Percentiles rank a stretch among this genome's conserved stretches.
Evolutionary conservation across 2,888 invertebrate species (phyloP).

Genomic region (Ochropacha duplaris): DNA sequence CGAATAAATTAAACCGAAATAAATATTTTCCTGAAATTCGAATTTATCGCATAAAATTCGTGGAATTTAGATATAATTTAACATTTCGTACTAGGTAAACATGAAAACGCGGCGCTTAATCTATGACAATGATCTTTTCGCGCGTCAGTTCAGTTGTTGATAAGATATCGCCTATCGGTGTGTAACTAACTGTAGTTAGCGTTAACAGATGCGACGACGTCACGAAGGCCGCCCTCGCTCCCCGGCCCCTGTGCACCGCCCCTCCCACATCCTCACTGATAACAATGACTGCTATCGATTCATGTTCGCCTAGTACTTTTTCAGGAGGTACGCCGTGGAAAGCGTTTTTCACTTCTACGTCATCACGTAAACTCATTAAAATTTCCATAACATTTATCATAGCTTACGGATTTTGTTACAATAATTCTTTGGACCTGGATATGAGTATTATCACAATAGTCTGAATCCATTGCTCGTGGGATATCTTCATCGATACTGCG

Average conservation of each 20-base stretch:
- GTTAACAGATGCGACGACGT: conserved; percentile 59
- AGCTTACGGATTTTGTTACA: conserved; percentile 12
- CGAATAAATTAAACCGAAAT: not conserved
- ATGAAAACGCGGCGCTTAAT: conserved; percentile 38
- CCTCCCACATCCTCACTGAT: conserved; percentile 55
- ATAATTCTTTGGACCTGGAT: conserved; percentile 20
- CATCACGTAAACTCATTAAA: conserved; percentile 16
- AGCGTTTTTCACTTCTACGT: conserved; percentile 60
- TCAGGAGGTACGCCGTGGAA: conserved; percentile 63
- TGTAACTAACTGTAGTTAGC: conserved; percentile 51
- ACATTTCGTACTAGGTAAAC: conserved; percentile 53
- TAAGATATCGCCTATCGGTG: conserved; percentile 54
- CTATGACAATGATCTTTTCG: conserved; percentile 41
- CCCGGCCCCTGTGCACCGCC: conserved; percentile 28
- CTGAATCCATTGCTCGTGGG: conserved; percentile 25
- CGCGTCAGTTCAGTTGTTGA: conserved; percentile 43
- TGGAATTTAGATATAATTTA: conserved; percentile 52
- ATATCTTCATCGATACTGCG: conserved; percentile 25
- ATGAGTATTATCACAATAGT: conserved; percentile 16
- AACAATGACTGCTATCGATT: conserved; percentile 65
- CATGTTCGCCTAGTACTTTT: conserved; percentile 77
- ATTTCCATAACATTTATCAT: not conserved
- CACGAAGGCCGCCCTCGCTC: conserved; percentile 51
- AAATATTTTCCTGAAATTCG: not conserved
- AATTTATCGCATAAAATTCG: conserved; percentile 28